Percentiles rank a stretch among this genome's conserved stretches.
These are phyloP conservation scores for Aricia agestis DNA, from an alignment of 1,140 invertebrate species.

Conservation along the genomic window DNA sequence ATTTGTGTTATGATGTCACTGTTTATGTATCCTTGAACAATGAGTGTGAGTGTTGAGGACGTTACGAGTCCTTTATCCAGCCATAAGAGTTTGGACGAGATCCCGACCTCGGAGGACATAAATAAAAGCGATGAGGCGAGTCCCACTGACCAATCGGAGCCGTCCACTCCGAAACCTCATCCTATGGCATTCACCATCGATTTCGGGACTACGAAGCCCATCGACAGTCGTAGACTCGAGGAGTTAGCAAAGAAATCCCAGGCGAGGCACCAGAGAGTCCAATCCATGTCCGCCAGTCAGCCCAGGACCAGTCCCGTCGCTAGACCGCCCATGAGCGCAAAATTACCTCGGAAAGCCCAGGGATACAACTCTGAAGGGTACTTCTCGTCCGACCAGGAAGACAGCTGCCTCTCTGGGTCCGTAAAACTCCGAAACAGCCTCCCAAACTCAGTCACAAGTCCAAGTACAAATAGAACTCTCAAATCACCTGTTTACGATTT, in stretches of 20 bases:
- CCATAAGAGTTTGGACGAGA: slow-evolving; percentile 47
- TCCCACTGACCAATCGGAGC: slow-evolving; percentile 52
- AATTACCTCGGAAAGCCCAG: slow-evolving; percentile 76
- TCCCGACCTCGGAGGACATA: slow-evolving; percentile 42
- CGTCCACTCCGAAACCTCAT: slow-evolving; percentile 58
- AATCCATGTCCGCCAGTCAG: slow-evolving; percentile 78
- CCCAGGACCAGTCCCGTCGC: slow-evolving; percentile 49
- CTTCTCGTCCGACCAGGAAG: slow-evolving; percentile 82
- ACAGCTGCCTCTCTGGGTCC: slow-evolving; percentile 64
- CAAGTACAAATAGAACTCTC: slow-evolving; percentile 46
- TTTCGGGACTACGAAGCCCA: slow-evolving; percentile 78
- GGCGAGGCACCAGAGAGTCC: slow-evolving; percentile 81
- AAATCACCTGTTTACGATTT: slow-evolving; percentile 56
- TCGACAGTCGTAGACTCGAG: slow-evolving; percentile 79
- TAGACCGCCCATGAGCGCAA: slow-evolving; percentile 79
- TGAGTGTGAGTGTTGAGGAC: slow-evolving; percentile 72
- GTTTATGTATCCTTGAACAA: slow-evolving; percentile 68
- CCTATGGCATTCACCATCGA: slow-evolving; percentile 82
- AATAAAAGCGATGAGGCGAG: slow-evolving; percentile 52
- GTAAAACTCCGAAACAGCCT: slow-evolving; percentile 56
- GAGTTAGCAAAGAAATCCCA: slow-evolving; percentile 83
- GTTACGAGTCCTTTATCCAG: slow-evolving; percentile 64
- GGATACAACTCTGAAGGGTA: slow-evolving; percentile 83
- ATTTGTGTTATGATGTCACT: slow-evolving; percentile 74
- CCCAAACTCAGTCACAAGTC: slow-evolving; percentile 50